Conservation (phyloP, 2,113 vertebrate species). For the Notechis scutatus region DNA sequence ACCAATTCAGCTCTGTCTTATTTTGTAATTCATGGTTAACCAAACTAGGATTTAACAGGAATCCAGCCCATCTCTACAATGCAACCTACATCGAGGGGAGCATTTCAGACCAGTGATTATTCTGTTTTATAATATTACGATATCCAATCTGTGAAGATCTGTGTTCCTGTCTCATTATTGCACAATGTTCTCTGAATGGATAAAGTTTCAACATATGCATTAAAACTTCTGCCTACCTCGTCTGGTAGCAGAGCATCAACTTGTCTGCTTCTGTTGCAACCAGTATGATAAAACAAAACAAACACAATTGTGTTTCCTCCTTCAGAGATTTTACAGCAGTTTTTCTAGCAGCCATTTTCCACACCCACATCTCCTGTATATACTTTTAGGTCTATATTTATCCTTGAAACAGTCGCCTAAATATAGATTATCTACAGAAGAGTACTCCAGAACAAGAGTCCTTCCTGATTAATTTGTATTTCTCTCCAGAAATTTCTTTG, state of each 20-base stretch:
- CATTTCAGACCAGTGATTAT: not conserved
- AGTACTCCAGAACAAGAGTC: not conserved
- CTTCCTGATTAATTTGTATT: constrained; percentile 13
- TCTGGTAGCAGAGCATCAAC: constrained; percentile 19
- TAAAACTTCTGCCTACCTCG: constrained; percentile 16
- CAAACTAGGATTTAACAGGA: not conserved
- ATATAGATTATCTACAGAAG: not conserved
- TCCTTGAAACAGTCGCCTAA: constrained; percentile 13
- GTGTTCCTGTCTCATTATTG: accelerated
- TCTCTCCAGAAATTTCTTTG: not conserved
- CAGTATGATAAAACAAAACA: not conserved
- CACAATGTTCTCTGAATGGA: not conserved
- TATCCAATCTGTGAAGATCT: not conserved
- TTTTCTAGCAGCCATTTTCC: not conserved
- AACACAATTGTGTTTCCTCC: constrained; percentile 8
- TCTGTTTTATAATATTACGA: not conserved
- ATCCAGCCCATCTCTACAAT: not conserved
- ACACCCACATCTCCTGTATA: not conserved
- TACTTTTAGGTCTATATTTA: not conserved
- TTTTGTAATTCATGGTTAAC: not conserved
- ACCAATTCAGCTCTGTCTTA: not conserved
- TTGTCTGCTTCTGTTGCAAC: not conserved
- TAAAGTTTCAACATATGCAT: constrained; percentile 25
- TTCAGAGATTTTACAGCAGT: not conserved
- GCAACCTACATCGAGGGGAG: not conserved